Evolutionary conservation across 1,140 invertebrate species (phyloP).

Genomic region (Bilobella aurantiaca): DNA sequence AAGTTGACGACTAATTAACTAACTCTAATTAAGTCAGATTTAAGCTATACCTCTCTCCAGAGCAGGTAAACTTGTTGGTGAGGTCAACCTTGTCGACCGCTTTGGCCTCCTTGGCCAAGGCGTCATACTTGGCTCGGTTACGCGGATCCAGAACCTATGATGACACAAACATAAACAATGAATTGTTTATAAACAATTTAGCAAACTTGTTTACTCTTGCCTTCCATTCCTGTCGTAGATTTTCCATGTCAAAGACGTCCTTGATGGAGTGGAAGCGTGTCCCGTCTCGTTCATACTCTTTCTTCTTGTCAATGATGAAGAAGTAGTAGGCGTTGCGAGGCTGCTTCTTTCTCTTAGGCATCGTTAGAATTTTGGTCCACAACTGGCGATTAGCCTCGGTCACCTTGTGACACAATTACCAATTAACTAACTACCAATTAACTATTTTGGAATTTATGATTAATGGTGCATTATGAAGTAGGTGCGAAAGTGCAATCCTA

Average conservation of each 20-base stretch:
- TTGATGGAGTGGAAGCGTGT: constrained; percentile 25
- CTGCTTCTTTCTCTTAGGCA: constrained; percentile 33
- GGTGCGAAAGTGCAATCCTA: no score
- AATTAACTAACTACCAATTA: no score
- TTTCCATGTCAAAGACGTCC: constrained; percentile 16
- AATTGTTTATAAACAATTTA: neutral
- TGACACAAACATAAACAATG: constrained; percentile 10
- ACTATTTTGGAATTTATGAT: no score
- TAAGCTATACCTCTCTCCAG: constrained; percentile 29
- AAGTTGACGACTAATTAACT: no score
- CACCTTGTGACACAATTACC: no score
- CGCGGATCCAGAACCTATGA: constrained; percentile 25
- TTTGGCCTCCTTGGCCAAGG: constrained; percentile 27
- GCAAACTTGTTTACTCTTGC: constrained; percentile 15
- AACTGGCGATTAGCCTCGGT: no score
- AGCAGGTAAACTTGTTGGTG: constrained; percentile 28
- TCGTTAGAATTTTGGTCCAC: no score
- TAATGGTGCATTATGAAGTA: no score
- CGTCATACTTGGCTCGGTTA: constrained; percentile 24
- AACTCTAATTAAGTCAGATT: neutral
- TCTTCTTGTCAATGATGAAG: constrained; percentile 30
- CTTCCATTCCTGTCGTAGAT: constrained; percentile 24
- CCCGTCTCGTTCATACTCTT: constrained; percentile 22
- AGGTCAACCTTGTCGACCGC: constrained; percentile 29
- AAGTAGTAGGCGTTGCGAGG: constrained; percentile 29